Evolutionary conservation across 2,888 invertebrate species (phyloP), one percentile per base, ranked within the genome.

Genomic region (Aleiodes alternator): DNA sequence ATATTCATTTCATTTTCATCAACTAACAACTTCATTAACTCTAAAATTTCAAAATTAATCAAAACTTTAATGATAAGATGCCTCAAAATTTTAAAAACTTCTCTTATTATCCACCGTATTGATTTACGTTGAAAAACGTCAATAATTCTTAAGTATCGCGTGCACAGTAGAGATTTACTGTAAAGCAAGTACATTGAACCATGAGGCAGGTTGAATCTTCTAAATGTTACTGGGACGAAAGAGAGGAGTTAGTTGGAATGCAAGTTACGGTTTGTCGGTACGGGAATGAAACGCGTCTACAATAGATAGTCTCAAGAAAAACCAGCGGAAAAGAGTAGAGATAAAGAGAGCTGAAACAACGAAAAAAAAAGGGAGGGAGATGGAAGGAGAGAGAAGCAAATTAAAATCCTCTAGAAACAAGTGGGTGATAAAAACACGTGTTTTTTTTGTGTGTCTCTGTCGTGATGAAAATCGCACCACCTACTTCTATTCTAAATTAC

Each of bases 201-300:
- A 73, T 50, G 11, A 23, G 56, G 38, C 66, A 73, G 50, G 50
- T 57, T 55, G 55, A 56, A 43, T 59, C 66, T 64, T 59, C 66
- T 72, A 79, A 79, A 79, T 76, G 79, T 79, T 75, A 79, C 69
- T 79, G 76, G 79, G 78, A 78, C 78, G 73, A 69, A 23, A 16
- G 78, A 76, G 53, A 53, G 14, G 31, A 34, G 53, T 50, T 66
- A 50, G 51, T 34, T 66, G 50, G 48, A 66, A 51, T 66, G 48
- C 66, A 43, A 66, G 50, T 66, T 59, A 59, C 59, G 59, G 38
- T 59, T 59, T 59, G 59, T 34, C 59, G 59, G 34, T 50, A 70
- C 51, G 68, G 55, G 55, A 69, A 57, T 69, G 14, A 72, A 23
- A 51, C 50, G 70, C 43, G 56, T 59, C 68, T 23, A 23, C 57